Percentiles rank a stretch among this genome's conserved stretches.
These are phyloP conservation scores for Cheirogaleus medius DNA, from an alignment of 2,113 vertebrate genomes.

Conservation along the genomic window DNA sequence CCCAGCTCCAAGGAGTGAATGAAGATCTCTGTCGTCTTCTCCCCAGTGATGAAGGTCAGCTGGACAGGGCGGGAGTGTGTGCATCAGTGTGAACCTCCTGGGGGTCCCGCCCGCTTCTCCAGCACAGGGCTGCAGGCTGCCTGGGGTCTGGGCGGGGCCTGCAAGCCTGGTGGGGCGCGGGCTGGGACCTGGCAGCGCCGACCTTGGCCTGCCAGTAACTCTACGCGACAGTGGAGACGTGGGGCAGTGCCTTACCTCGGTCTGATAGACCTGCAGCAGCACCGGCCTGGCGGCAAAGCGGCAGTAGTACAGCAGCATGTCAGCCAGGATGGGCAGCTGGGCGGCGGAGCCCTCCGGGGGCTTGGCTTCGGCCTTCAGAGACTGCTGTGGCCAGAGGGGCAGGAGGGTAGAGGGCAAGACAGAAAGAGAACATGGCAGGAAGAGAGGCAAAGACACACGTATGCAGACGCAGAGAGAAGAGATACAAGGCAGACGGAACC, in stretches of 20 bases:
- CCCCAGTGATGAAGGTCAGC: conserved; percentile 92
- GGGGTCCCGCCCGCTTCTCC: too few species aligned
- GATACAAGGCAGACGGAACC: background rate
- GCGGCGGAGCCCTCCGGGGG: conserved; percentile 83
- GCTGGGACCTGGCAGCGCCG: background rate
- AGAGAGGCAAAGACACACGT: background rate
- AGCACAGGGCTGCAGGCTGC: background rate
- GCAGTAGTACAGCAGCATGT: conserved; percentile 97
- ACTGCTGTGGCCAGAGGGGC: conserved; percentile 80
- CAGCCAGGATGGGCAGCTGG: conserved; percentile 93
- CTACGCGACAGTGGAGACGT: fast-evolving
- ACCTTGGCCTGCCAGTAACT: background rate
- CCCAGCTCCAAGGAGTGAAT: conserved; percentile 96
- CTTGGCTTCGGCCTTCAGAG: conserved; percentile 87
- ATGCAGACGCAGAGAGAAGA: background rate
- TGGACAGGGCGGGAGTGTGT: conserved; percentile 62
- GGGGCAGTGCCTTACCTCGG: conserved; percentile 87
- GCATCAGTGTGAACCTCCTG: background rate
- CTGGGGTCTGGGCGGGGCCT: background rate
- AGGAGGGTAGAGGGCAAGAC: background rate
- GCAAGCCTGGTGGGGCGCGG: background rate
- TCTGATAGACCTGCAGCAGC: conserved; percentile 96
- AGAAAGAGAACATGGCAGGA: background rate
- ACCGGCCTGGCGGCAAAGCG: conserved; percentile 89
- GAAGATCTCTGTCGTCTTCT: conserved; percentile 94